Evolutionary conservation across 2,113 vertebrate species (phyloP).

Genomic region (Pipa parva): DNA sequence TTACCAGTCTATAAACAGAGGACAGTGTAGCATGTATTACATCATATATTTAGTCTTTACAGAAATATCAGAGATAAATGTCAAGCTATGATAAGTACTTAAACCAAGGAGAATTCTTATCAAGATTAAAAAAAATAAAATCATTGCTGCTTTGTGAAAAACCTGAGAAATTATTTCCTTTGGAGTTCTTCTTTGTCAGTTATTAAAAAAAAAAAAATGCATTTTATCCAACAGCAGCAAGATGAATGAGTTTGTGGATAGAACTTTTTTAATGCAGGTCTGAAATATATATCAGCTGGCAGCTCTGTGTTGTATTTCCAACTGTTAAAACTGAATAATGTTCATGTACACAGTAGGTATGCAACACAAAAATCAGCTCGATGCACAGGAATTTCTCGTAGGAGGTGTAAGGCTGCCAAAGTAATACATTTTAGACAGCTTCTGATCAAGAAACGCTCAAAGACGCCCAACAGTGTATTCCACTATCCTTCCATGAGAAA

Average conservation of each 20-base stretch:
- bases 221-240: constrained; percentile 9
- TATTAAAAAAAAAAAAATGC: constrained; percentile 14
- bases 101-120: too few species aligned
- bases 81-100: neutral
- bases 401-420: constrained; percentile 27
- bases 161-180: constrained; percentile 11
- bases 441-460: constrained; percentile 31
- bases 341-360: constrained; percentile 3
- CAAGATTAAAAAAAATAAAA: too few species aligned
- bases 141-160: neutral
- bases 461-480: constrained; percentile 25
- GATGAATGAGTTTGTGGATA: constrained; percentile 12
- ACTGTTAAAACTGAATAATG: constrained; percentile 25
- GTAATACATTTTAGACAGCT: constrained; percentile 10
- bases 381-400: neutral
- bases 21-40: constrained; percentile 24
- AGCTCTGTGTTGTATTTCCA: constrained; percentile 2
- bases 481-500: constrained; percentile 16
- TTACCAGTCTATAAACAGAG: constrained; percentile 35
- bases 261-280: constrained; percentile 2
- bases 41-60: constrained; percentile 18
- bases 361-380: neutral
- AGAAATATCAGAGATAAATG: constrained; percentile 10
- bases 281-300: constrained; percentile 3
- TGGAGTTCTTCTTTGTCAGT: constrained; percentile 1